Evolutionary conservation across 1,140 invertebrate genomes (phyloP).

Genomic region (Euwallacea similis): DNA sequence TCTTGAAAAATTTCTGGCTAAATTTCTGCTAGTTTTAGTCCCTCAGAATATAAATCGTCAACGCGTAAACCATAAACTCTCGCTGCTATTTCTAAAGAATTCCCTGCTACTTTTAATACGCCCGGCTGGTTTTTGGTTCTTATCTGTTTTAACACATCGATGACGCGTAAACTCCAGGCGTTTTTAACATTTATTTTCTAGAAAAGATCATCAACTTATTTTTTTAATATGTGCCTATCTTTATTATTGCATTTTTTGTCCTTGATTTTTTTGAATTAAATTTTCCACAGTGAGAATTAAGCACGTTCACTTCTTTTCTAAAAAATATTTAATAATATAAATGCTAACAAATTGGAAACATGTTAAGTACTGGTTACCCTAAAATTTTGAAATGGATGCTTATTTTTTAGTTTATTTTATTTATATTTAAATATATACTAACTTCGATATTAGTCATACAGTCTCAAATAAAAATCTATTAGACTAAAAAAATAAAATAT

Average conservation of each 20-base stretch:
- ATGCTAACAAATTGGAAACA: neutral
- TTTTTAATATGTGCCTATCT: neutral
- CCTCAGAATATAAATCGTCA: constrained; percentile 75
- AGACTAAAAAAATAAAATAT: too few relatives aligned
- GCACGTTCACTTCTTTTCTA: neutral
- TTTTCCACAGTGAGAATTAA: neutral
- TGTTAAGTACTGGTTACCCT: neutral
- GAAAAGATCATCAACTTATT: constrained; percentile 19
- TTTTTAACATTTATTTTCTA: constrained; percentile 84
- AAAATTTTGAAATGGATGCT: neutral
- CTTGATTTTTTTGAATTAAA: too few relatives aligned
- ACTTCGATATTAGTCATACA: too few relatives aligned
- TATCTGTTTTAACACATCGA: constrained; percentile 74
- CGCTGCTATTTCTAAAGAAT: constrained; percentile 77
- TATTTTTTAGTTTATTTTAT: too few relatives aligned
- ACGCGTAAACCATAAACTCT: constrained; percentile 83
- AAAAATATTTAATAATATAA: neutral
- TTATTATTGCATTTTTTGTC: neutral
- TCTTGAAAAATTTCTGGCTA: constrained; percentile 53
- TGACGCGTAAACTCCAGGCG: constrained; percentile 80
- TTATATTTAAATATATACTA: too few relatives aligned
- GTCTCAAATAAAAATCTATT: too few relatives aligned
- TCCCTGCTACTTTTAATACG: constrained; percentile 75
- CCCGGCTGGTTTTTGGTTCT: constrained; percentile 57
- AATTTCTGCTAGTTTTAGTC: constrained; percentile 75